A percentile compares a stretch with the other conserved stretches of the same genome.
Conservation (phyloP, 1,140 invertebrate genomes). For the Psilanteris sp. region DNA sequence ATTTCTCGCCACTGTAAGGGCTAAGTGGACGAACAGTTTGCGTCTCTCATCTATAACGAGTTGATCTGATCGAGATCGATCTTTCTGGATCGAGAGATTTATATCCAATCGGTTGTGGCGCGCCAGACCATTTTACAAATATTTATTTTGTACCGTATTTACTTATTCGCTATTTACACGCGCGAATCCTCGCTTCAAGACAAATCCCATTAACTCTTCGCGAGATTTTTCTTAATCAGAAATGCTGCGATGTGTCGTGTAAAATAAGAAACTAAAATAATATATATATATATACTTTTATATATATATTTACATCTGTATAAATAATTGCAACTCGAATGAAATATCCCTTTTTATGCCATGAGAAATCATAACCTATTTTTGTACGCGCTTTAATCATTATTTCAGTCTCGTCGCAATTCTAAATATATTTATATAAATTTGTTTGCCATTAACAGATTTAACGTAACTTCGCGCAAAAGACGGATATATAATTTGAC, state of each 20-base stretch:
- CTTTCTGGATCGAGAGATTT: conserved; percentile 60
- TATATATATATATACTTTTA: too few relatives aligned
- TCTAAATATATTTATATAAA: conserved; percentile 22
- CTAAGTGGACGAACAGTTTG: conserved; percentile 58
- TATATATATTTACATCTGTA: too few relatives aligned
- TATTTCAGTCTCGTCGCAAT: too few relatives aligned
- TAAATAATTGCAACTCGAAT: too few relatives aligned
- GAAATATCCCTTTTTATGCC: too few relatives aligned
- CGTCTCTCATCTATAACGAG: conserved; percentile 70
- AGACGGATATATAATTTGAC: conserved; percentile 37
- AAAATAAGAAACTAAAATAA: too few relatives aligned
- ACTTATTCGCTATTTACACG: conserved; percentile 7
- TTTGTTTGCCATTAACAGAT: conserved; percentile 35
- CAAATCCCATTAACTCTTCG: neutral
- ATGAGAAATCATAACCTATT: too few relatives aligned
- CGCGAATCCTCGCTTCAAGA: neutral
- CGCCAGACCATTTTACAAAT: conserved; percentile 54
- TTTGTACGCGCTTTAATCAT: too few relatives aligned
- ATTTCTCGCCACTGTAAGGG: conserved; percentile 61
- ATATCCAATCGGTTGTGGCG: conserved; percentile 61
- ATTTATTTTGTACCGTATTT: conserved; percentile 38
- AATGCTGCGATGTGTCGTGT: too few relatives aligned
- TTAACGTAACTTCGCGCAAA: conserved; percentile 12
- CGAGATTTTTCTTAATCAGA: neutral
- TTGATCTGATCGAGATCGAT: conserved; percentile 70